Base-by-base conservation (phyloP, 2,797 vertebrate species). In the Mastacembelus armatus region DNA sequence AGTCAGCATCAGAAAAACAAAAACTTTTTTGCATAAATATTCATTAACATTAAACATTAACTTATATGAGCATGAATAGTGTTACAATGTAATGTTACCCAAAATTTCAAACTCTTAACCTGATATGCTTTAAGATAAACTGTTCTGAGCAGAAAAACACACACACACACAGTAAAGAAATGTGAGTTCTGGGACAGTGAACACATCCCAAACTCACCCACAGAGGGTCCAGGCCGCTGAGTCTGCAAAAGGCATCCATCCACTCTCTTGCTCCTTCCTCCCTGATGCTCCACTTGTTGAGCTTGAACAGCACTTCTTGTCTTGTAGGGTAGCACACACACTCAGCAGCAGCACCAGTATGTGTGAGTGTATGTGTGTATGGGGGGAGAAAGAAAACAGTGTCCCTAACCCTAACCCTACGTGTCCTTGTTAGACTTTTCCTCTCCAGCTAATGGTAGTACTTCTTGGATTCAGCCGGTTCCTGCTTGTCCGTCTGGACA, bases 171-270 rank as follows among this genome's bases (percentile, higher is more conserved):
- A n/a, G n/a, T 32, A n/a, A 43, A 67, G n/a, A 43, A 16, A 38
- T 22, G 30, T 38, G 48, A 78, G 21, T 65, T 43, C 60, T 50
- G 42, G 55, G 54, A 78, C 80, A 70, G 47, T 66, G 63, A 83
- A 83, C 52, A 21, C 72, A 68, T 85, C 49, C 70, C 36, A 40
- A 67, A 93, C 93, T 94, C 79, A 93, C 93, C 92, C 93, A 93
- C 27, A 95, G 89, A 75, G 94, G 93, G 88, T 95, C 94, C 91
- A 95, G 91, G 84, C 94, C 94, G 77, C 92, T 94, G 59, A 94
- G 89, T 91, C 92, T 91, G 89, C 94, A 95, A 71, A 94, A 93
- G 87, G 91, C 91, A 89, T 95, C 94, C 94, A 95, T 95, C 91
- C 89, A 92, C 69, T 66, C 57, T 77, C 74, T 73, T 64, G 85